Conservation (phyloP, 2,797 vertebrate species). For the Hypotaenidia philippensis region DNA sequence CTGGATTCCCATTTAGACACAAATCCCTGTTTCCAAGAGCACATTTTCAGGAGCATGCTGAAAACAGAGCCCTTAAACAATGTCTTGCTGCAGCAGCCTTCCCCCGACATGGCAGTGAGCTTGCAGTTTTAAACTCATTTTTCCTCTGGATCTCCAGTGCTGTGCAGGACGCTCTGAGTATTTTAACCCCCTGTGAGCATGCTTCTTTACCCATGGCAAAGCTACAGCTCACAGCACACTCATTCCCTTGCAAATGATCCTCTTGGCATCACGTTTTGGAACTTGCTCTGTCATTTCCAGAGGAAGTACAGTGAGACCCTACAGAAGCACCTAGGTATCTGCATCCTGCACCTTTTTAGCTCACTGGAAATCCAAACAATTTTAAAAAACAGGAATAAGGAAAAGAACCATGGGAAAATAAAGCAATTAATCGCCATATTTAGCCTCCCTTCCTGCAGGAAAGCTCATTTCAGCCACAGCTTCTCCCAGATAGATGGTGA, state of each 20-base stretch:
- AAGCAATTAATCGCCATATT: neutral
- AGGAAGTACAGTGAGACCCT: neutral
- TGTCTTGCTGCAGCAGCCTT: constrained; percentile 30
- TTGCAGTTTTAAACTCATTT: constrained; percentile 35
- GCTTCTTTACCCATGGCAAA: constrained; percentile 1
- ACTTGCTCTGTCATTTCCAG: neutral
- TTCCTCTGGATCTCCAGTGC: neutral
- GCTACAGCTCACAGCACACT: neutral
- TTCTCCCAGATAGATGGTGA: neutral
- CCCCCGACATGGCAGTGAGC: neutral
- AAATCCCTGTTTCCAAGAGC: constrained; percentile 49
- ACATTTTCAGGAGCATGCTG: constrained; percentile 27
- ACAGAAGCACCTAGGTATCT: neutral
- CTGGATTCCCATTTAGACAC: constrained; percentile 66
- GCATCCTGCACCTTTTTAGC: neutral
- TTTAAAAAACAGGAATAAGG: neutral
- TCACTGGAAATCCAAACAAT: neutral
- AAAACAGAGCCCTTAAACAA: constrained; percentile 53
- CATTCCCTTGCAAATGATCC: constrained; percentile 20
- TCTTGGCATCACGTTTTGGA: neutral
- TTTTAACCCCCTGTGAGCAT: neutral
- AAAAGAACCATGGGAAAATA: neutral
- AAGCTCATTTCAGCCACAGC: neutral
- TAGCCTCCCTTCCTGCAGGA: neutral
- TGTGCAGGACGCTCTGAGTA: constrained; percentile 25